Conservation (phyloP, 2,797 vertebrate species). For the Cyprinodon diabolis region DNA sequence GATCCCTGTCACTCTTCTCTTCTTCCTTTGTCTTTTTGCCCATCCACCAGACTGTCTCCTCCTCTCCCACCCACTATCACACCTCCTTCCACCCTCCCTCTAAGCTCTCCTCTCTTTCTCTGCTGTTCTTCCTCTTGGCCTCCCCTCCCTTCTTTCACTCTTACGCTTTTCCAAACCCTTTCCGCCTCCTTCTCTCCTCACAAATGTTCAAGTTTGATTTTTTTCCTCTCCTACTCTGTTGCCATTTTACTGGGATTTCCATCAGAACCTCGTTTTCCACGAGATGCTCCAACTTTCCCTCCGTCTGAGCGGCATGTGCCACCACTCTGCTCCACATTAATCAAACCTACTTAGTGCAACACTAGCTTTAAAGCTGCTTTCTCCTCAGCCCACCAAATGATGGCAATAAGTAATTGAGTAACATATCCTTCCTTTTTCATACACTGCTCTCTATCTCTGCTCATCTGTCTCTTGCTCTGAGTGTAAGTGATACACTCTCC, state of each 20-base stretch:
- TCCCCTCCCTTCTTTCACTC: slow-evolving; percentile 50
- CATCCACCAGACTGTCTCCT: slow-evolving; percentile 74
- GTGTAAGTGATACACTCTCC: slow-evolving; percentile 47
- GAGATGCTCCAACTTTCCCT: slow-evolving; percentile 74
- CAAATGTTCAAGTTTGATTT: slow-evolving; percentile 52
- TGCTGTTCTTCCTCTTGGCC: slow-evolving; percentile 43
- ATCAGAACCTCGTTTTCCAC: slow-evolving; percentile 77
- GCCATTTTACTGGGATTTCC: slow-evolving; percentile 70
- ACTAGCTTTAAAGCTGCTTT: slow-evolving; percentile 36
- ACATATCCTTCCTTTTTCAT: slow-evolving; percentile 38
- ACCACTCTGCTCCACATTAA: slow-evolving; percentile 58
- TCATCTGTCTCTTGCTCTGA: slow-evolving; percentile 34
- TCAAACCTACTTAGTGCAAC: slow-evolving; percentile 40
- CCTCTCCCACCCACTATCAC: slow-evolving; percentile 74
- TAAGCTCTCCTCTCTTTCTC: slow-evolving; percentile 54
- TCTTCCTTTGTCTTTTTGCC: slow-evolving; percentile 69
- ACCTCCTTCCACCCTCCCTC: slow-evolving; percentile 71
- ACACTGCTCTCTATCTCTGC: slow-evolving; percentile 30
- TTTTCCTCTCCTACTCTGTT: slow-evolving; percentile 63
- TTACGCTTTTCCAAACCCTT: slow-evolving; percentile 56
- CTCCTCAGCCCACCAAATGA: slow-evolving; percentile 50
- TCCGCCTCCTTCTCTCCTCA: slow-evolving; percentile 50
- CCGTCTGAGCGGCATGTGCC: slow-evolving; percentile 40
- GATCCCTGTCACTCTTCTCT: slow-evolving; percentile 63
- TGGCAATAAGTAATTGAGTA: slow-evolving; percentile 50